phyloP scores from a whole-genome alignment of 2,888 invertebrate species.

The Chorisops tibialis region DNA sequence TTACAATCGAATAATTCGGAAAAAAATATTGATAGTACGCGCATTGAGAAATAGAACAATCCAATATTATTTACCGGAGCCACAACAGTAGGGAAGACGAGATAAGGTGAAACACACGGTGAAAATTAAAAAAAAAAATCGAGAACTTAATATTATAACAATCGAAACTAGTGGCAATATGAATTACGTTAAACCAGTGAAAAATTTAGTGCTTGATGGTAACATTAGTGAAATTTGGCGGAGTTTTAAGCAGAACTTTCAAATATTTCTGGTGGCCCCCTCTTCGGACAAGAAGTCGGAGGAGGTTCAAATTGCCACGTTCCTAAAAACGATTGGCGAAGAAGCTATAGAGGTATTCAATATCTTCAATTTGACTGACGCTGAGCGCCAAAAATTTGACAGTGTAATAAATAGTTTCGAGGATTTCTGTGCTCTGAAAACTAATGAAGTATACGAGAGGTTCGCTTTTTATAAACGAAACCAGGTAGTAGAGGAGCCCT shows the following conservation, averaged over 20 bases:
- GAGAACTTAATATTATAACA: too few species aligned
- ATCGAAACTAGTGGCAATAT: too few species aligned
- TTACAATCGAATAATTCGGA: too few species aligned
- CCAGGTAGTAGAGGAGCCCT: conserved; percentile 11
- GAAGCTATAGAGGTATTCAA: conserved; percentile 35
- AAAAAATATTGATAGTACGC: too few species aligned
- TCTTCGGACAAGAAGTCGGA: conserved; percentile 30
- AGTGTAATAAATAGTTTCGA: conserved; percentile 33
- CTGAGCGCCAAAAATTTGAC: conserved; percentile 22
- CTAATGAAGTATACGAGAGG: conserved; percentile 14
- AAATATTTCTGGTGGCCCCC: conserved; percentile 18
- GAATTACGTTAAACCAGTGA: background rate
- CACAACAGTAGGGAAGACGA: too few species aligned
- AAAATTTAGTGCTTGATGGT: background rate
- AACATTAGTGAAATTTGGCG: conserved; percentile 33
- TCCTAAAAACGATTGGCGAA: conserved; percentile 34
- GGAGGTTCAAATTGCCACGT: conserved; percentile 34
- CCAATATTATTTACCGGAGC: too few species aligned
- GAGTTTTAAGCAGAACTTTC: conserved; percentile 29
- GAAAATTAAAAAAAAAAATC: too few species aligned
- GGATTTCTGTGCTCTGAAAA: conserved; percentile 16
- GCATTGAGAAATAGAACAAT: too few species aligned
- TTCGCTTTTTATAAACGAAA: conserved; percentile 17
- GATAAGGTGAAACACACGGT: too few species aligned
- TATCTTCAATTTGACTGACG: conserved; percentile 31